These are phyloP conservation scores for Drosophila parthenogenetica DNA, from an alignment of 2,888 invertebrate species.

Conservation along the genomic window DNA sequence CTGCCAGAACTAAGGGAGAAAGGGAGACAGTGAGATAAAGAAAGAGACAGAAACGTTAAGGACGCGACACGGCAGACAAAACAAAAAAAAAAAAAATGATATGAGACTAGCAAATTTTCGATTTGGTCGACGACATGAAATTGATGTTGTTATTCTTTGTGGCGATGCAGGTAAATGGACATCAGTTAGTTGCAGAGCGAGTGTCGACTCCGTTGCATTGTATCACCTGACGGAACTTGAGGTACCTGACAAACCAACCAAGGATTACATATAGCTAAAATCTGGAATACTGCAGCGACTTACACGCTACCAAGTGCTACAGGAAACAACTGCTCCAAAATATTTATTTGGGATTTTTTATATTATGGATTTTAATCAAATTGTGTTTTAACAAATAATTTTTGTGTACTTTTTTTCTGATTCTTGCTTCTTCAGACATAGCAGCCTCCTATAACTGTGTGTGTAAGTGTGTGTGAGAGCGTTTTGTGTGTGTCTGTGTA, in stretches of 20 bases:
- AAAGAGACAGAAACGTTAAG: background rate
- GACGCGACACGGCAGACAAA: conserved; percentile 26
- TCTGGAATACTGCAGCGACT: background rate
- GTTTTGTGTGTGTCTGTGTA: conserved; percentile 10
- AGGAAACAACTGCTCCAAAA: no score
- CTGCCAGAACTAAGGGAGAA: background rate
- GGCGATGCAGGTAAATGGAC: conserved; percentile 56
- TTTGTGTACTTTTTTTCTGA: no score
- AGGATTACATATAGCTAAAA: background rate
- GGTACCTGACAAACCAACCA: background rate
- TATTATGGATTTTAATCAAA: no score
- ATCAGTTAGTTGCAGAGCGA: conserved; percentile 28
- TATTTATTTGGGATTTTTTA: no score
- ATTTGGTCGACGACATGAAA: conserved; percentile 31
- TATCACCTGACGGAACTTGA: conserved; percentile 40
- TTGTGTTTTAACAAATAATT: no score
- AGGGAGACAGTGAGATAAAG: background rate
- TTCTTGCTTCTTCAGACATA: no score
- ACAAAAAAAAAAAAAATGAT: conserved; percentile 23
- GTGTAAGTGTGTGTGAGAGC: no score
- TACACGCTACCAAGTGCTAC: background rate
- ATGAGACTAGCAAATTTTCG: conserved; percentile 31
- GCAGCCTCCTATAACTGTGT: no score
- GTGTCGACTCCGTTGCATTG: conserved; percentile 33
- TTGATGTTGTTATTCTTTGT: conserved; percentile 46